Evolutionary conservation across 2,888 invertebrate genomes (phyloP).

Genomic region (Tubulanus polymorphus): DNA sequence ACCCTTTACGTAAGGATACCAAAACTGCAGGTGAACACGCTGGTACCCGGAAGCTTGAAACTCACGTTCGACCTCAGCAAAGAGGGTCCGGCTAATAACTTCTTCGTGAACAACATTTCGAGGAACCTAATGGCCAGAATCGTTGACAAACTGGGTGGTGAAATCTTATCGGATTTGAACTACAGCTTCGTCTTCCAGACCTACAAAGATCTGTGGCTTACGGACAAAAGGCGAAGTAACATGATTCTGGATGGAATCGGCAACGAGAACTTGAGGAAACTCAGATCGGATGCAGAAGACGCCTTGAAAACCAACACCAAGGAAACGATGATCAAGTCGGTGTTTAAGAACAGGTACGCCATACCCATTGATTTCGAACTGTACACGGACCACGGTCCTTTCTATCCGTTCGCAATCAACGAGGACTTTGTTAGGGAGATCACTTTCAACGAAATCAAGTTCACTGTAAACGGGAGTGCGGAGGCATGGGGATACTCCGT

Average conservation of each 20-base stretch:
- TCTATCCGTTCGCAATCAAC: not conserved
- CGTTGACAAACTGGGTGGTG: not conserved
- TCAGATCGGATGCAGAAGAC: not conserved
- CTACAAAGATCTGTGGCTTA: not conserved
- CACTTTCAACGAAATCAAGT: constrained; percentile 3
- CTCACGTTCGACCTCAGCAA: not conserved
- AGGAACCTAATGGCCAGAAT: not conserved
- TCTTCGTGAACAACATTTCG: not conserved
- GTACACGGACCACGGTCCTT: not conserved
- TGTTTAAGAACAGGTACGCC: not conserved
- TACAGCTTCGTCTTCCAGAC: not conserved
- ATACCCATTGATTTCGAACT: not conserved
- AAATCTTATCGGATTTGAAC: not conserved
- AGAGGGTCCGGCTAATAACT: not conserved
- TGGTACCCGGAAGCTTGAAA: not conserved
- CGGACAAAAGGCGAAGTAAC: not conserved
- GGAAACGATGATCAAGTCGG: not conserved
- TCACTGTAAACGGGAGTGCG: not conserved
- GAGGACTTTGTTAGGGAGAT: not conserved
- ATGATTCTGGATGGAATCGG: not conserved
- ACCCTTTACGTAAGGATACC: not conserved
- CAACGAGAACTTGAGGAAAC: not conserved
- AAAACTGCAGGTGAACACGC: not conserved
- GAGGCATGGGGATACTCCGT: constrained; percentile 5
- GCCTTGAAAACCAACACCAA: not conserved